Percentiles rank a stretch among this genome's conserved stretches.
phyloP scores from a whole-genome alignment of 2,797 vertebrate species.

The Gouania willdenowi region DNA sequence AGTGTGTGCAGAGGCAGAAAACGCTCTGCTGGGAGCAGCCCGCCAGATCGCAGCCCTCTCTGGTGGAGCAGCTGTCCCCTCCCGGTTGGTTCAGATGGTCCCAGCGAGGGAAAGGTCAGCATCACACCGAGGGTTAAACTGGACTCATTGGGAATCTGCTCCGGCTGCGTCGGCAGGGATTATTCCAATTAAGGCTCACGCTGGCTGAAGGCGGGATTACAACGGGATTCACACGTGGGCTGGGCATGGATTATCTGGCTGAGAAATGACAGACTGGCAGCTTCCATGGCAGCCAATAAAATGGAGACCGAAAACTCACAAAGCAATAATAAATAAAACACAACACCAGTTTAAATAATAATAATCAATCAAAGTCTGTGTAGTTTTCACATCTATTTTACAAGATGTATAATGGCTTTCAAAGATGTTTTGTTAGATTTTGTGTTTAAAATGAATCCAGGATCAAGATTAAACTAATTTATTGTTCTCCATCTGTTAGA shows the following conservation, averaged over 20 bases:
- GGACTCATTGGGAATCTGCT: slow-evolving; percentile 76
- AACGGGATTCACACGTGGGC: slow-evolving; percentile 56
- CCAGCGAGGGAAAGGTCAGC: slow-evolving; percentile 77
- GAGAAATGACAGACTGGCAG: slow-evolving; percentile 44
- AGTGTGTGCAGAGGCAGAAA: slow-evolving; percentile 11
- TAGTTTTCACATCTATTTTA: too few species aligned
- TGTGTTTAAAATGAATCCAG: too few species aligned
- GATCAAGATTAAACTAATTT: too few species aligned
- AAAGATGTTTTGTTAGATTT: too few species aligned
- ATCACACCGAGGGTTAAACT: slow-evolving; percentile 82
- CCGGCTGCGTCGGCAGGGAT: slow-evolving; percentile 62
- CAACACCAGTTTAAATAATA: too few species aligned
- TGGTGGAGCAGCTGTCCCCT: slow-evolving; percentile 74
- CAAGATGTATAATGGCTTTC: too few species aligned
- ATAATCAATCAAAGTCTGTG: too few species aligned
- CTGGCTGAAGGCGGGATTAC: slow-evolving; percentile 70
- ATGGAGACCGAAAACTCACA: too few species aligned
- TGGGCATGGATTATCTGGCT: slow-evolving; percentile 62
- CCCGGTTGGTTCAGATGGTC: slow-evolving; percentile 74
- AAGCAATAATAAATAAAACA: too few species aligned
- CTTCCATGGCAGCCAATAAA: too few species aligned
- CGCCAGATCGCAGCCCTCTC: slow-evolving; percentile 61
- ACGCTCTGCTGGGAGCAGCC: slow-evolving; percentile 49
- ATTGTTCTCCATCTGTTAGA: too few species aligned
- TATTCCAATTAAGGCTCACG: slow-evolving; percentile 79